A percentile compares a stretch with the other conserved stretches of the same genome.
These are phyloP conservation scores for Lasiurus cinereus DNA, from an alignment of 2,113 vertebrate species.

Conservation along the genomic window DNA sequence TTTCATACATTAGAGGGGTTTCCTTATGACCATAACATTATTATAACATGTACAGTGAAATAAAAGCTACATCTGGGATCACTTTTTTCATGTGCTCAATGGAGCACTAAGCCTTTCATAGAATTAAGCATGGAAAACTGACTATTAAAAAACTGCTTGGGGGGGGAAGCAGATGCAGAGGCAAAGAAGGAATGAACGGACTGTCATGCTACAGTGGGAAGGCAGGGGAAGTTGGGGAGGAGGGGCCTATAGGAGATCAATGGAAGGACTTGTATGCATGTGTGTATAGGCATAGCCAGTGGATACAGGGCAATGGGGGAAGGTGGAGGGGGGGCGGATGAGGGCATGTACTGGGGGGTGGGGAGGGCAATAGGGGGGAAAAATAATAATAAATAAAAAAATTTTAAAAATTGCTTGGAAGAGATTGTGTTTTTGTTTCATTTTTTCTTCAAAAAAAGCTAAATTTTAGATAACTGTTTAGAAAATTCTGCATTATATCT, in stretches of 20 bases:
- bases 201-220: no score
- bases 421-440: neutral
- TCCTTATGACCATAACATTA: no score
- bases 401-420: neutral
- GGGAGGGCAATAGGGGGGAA: no score
- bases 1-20: no score
- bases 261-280: no score
- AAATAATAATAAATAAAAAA: neutral
- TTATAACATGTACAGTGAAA: slow-evolving; percentile 54
- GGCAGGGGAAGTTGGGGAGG: no score
- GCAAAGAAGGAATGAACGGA: no score
- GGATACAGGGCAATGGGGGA: no score
- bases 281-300: no score
- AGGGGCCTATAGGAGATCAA: no score
- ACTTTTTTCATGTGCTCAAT: slow-evolving; percentile 55
- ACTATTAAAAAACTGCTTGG: neutral
- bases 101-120: slow-evolving; percentile 41
- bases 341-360: no score
- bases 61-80: slow-evolving; percentile 62
- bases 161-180: neutral
- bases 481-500: slow-evolving; percentile 37
- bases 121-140: slow-evolving; percentile 27
- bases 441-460: slow-evolving; percentile 35
- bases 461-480: slow-evolving; percentile 45
- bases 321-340: no score